Base-by-base conservation (phyloP, 2,888 invertebrate species). In the Parapristionchus giblindavisi region DNA sequence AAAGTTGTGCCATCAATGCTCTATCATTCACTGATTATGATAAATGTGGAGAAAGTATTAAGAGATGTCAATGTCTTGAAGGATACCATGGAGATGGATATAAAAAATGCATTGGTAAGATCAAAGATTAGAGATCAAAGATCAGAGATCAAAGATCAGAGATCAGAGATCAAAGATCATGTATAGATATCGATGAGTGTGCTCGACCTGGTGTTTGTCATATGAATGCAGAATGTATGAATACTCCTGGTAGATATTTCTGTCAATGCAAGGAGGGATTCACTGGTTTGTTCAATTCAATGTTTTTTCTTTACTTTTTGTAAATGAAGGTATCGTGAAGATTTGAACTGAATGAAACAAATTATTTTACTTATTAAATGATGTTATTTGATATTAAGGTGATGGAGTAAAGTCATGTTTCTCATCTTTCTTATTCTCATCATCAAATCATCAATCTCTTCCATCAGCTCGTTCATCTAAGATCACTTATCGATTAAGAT, bases 181-280 rank as follows among this genome's bases (percentile, higher is more conserved):
- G 66, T 79, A 8, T 75, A 83, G 86, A 87, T 66, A 76, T 87
- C 27, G 83, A 87, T 71, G 87, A 87, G 70, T 87, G 87, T 76
- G 75, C 77, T 21, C 77, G 79, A 11, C 76, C 79, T 38, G 80
- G 81, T 6, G 66, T 78, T 29, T 87, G 87, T 66, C 87, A 87
- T 71, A 75, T 76, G 29, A 78, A 85, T 52, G 87, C 87, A 17
- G 71, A 78, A 17, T 87, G 87, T 77, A 84, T 83, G 14, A 87
- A 87, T 77, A 87, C 87, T 21, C 87, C 87, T 3, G 87, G 87
- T n/a, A 78, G 83, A 61, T 87, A 77, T 76, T 87, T 87, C 79
- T 87, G 87, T 75, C 82, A 86, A 72, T 87, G 87, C 65, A 78
- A 79, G 58, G 82, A 81, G 21, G 87, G 87, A 61, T 87, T 81